Evolutionary conservation across 2,888 invertebrate genomes (phyloP).

Genomic region (Petrophora chlorosata): DNA sequence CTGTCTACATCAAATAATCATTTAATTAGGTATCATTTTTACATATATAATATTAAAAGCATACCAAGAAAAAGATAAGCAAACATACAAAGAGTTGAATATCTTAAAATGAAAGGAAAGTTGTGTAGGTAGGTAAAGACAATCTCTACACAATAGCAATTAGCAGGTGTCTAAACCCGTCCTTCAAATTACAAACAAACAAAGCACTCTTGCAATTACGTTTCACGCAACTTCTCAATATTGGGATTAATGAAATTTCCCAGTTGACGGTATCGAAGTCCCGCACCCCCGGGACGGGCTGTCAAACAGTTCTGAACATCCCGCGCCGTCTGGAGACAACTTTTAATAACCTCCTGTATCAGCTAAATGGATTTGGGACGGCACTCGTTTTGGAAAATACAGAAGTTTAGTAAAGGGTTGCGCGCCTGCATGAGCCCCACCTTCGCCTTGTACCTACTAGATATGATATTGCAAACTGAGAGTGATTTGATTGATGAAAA

Average conservation of each 20-base stretch:
- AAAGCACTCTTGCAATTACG: constrained; percentile 31
- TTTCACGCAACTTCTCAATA: constrained; percentile 58
- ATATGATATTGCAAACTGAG: no score
- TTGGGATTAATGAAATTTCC: constrained; percentile 75
- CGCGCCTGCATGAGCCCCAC: neutral
- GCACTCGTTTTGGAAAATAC: constrained; percentile 50
- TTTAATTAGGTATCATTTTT: no score
- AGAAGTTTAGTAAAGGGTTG: constrained; percentile 39
- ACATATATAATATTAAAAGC: no score
- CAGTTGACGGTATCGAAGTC: constrained; percentile 73
- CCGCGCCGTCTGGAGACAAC: constrained; percentile 70
- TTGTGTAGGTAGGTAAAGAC: no score
- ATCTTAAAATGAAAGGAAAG: no score
- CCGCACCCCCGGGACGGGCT: constrained; percentile 61
- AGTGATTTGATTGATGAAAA: no score
- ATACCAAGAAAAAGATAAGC: no score
- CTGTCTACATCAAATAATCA: no score
- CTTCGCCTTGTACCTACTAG: neutral
- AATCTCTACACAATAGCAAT: neutral
- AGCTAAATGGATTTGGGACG: constrained; percentile 74
- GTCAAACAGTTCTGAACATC: constrained; percentile 69
- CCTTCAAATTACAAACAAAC: constrained; percentile 22
- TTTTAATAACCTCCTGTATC: constrained; percentile 80
- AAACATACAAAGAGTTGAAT: no score
- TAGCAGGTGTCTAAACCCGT: constrained; percentile 14